phyloP scores from a whole-genome alignment of 2,797 vertebrate genomes.

The Crocidura indochinensis region DNA sequence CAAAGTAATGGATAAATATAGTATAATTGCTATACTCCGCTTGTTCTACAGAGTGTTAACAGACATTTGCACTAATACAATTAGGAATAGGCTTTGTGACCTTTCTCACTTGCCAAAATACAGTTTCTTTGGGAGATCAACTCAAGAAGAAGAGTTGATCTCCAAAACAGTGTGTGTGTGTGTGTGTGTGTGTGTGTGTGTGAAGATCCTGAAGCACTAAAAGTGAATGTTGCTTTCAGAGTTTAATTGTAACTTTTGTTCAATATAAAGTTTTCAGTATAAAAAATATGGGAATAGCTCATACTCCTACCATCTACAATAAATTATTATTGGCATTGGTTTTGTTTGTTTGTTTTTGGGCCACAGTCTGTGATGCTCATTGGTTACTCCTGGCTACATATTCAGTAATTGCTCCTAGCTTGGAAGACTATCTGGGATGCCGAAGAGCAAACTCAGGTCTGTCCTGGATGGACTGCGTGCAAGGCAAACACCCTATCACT shows the following conservation, averaged over 20 bases:
- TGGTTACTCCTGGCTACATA: no score
- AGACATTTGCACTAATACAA: slow-evolving; percentile 55
- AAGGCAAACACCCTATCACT: no score
- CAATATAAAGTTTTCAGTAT: slow-evolving; percentile 9
- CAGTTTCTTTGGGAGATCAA: slow-evolving; percentile 17
- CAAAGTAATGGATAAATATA: slow-evolving; percentile 29
- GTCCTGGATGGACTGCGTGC: no score
- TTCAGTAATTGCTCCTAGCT: no score
- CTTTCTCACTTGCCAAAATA: slow-evolving; percentile 9
- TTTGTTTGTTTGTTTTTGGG: no score
- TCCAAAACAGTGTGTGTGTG: neutral
- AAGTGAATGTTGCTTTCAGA: neutral
- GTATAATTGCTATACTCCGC: slow-evolving; percentile 31
- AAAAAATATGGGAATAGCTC: neutral
- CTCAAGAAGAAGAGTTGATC: slow-evolving; percentile 11
- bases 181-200: neutral
- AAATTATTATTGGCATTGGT: neutral
- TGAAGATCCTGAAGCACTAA: neutral
- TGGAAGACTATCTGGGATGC: no score
- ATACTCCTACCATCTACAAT: neutral
- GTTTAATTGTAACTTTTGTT: slow-evolving; percentile 21
- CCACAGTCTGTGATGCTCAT: no score
- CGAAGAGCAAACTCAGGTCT: no score
- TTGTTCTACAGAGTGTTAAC: slow-evolving; percentile 52
- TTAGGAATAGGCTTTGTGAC: slow-evolving; percentile 13